Percentiles rank a stretch among this genome's conserved stretches.
These are phyloP conservation scores for Drosophila cognata DNA, from an alignment of 2,888 invertebrate species.

Conservation along the genomic window DNA sequence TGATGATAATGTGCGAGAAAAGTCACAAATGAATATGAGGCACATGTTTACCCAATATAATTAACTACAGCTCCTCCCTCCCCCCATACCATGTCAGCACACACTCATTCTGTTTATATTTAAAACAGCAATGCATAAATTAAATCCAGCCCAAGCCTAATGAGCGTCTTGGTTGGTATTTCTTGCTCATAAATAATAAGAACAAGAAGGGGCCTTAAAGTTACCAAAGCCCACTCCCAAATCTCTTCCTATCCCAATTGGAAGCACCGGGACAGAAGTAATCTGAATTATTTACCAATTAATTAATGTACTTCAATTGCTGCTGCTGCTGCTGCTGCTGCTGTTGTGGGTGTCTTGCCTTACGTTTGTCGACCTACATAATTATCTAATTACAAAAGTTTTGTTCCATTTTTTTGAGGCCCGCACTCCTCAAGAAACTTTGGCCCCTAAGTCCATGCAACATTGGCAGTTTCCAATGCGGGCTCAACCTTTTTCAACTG, in stretches of 20 bases:
- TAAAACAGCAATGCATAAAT: slow-evolving; percentile 64
- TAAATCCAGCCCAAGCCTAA: slow-evolving; percentile 28
- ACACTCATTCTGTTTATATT: slow-evolving; percentile 3
- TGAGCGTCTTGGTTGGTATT: slow-evolving; percentile 26
- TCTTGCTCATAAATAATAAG: slow-evolving; percentile 27
- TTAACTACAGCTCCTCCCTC: slow-evolving; percentile 38
- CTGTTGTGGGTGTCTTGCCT: slow-evolving; percentile 1
- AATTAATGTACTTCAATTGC: slow-evolving; percentile 78
- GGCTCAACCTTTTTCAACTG: slow-evolving; percentile 55
- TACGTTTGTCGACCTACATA: slow-evolving; percentile 75
- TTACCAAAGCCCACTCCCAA: background rate
- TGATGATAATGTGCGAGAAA: slow-evolving; percentile 34
- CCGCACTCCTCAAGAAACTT: slow-evolving; percentile 45
- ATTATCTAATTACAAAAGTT: slow-evolving; percentile 78
- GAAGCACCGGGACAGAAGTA: slow-evolving; percentile 14
- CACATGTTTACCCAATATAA: slow-evolving; percentile 55
- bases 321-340: slow-evolving; percentile 34
- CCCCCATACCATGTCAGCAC: background rate
- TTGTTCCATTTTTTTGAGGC: slow-evolving; percentile 19
- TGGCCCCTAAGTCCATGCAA: slow-evolving; percentile 53
- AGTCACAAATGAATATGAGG: slow-evolving; percentile 53
- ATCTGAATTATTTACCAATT: slow-evolving; percentile 75
- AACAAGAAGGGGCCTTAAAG: slow-evolving; percentile 3
- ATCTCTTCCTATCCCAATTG: background rate
- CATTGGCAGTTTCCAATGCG: slow-evolving; percentile 72